Base-by-base conservation (phyloP, 2,888 invertebrate genomes). In the Tridacna crocea region DNA sequence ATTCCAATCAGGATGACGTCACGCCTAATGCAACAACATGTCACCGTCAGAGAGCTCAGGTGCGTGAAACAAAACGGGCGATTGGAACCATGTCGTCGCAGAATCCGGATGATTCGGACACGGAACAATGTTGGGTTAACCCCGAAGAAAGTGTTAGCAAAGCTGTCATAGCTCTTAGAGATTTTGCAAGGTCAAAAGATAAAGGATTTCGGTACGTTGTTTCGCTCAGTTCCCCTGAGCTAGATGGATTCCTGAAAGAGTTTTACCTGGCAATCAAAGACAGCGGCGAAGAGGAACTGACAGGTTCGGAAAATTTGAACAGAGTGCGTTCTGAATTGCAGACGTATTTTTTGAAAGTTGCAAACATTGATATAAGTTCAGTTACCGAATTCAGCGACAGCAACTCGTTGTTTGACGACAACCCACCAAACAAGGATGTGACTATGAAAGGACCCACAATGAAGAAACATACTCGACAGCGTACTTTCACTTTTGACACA, bases 201-300 rank as follows among this genome's bases (percentile, higher is more conserved):
- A 88, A 87, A 79, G 88, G 87, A 82, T 88, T 91, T 75, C 88
- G 89, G 75, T 81, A 79, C 58, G 85, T 92, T 65, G 86, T 88
- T 75, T 87, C 87, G 58, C 88, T 91, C 85, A 87, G 83, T 66
- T 87, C 86, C 55, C 74, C 81, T 48, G 90, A 91, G 77, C 87
- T 91, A 27, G 89, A 91, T 27, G 90, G 89, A 24, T 90, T 91
- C 84, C 86, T 92, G 70, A 88, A 90, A 72, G 90, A 91, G 75
- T 92, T 91, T 79, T 92, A 91, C 81, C 82, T 84, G 24, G 86
- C 88, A 79, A 81, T 90, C 36, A 90, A 87, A 81, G 84, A 88
- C 63, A 88, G 88, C 70, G 77, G 80, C 58, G 88, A 83, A 3
- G 83, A 83, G 26, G 82, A 79, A 26, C 13, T 48, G 22, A 55